Evolutionary conservation across 2,888 invertebrate species (phyloP).

Genomic region (Acronicta aceris): DNA sequence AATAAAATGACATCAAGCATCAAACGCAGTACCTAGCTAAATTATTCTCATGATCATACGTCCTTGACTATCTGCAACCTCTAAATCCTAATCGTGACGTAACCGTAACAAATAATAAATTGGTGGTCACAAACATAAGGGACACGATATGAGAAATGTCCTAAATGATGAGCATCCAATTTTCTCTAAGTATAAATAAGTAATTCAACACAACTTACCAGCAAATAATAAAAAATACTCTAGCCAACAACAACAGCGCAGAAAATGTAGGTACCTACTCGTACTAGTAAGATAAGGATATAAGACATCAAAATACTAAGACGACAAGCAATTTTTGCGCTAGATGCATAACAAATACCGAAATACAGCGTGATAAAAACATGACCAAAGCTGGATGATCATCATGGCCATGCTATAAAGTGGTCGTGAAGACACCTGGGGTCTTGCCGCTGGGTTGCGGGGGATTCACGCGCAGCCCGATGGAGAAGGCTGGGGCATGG

Average conservation of each 20-base stretch:
- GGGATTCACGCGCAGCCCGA: slow-evolving; percentile 88
- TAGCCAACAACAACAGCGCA: slow-evolving; percentile 2
- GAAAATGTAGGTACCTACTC: background rate
- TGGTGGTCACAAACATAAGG: too few species aligned
- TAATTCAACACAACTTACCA: too few species aligned
- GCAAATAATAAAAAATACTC: slow-evolving; percentile 3
- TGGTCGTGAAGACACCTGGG: slow-evolving; percentile 83
- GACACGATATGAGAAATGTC: background rate
- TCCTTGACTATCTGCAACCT: slow-evolving; percentile 9
- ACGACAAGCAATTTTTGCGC: background rate
- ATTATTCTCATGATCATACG: slow-evolving; percentile 16
- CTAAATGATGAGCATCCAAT: background rate
- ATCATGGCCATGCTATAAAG: slow-evolving; percentile 42
- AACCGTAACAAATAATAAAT: background rate
- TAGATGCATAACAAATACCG: slow-evolving; percentile 1
- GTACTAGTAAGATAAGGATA: background rate
- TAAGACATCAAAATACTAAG: too few species aligned
- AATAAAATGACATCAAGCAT: slow-evolving; percentile 46
- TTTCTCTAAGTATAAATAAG: background rate
- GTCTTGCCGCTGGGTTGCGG: slow-evolving; percentile 82
- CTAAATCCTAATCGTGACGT: slow-evolving; percentile 4
- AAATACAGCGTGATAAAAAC: slow-evolving; percentile 7
- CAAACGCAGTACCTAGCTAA: slow-evolving; percentile 12
- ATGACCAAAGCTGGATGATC: slow-evolving; percentile 24
- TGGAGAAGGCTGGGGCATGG: slow-evolving; percentile 90